phyloP scores from a whole-genome alignment of 2,113 vertebrate species.

The Calypte anna region DNA sequence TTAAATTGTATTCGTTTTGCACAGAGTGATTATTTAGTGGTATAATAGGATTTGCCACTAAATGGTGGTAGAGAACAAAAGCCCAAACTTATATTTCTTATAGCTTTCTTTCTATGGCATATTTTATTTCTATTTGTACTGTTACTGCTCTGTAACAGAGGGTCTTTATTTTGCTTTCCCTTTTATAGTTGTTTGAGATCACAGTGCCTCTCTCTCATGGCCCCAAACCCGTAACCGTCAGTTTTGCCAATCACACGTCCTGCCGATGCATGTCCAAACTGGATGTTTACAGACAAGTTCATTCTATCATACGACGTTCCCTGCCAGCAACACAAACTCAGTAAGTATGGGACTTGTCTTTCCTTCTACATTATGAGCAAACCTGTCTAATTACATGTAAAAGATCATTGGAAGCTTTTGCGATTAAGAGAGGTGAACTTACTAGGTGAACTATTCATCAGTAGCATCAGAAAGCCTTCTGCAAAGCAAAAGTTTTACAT shows the following conservation, averaged over 20 bases:
- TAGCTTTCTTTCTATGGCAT: not conserved
- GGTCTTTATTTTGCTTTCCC: not conserved
- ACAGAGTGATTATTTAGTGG: not conserved
- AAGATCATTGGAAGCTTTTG: not conserved
- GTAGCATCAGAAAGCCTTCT: not conserved
- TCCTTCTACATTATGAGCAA: not conserved
- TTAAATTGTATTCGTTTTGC: not conserved
- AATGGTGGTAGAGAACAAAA: not conserved
- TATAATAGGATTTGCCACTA: not conserved
- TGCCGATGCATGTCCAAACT: slow-evolving; percentile 96
- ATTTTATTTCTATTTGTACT: not conserved
- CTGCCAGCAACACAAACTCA: slow-evolving; percentile 81
- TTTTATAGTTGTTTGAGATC: slow-evolving; percentile 93
- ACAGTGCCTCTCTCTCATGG: slow-evolving; percentile 90
- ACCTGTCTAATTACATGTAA: not conserved
- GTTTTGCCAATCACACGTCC: slow-evolving; percentile 95
- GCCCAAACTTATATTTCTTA: not conserved
- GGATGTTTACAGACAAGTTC: slow-evolving; percentile 93
- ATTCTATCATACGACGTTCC: slow-evolving; percentile 94
- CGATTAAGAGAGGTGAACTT: not conserved
- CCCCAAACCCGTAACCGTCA: slow-evolving; percentile 93
- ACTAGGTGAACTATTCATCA: fast-evolving
- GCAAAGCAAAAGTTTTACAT: not conserved
- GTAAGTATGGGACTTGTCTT: slow-evolving; percentile 80
- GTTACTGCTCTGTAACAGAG: not conserved